Conservation (phyloP, 2,113 vertebrate species). For the Papio anubis region DNA sequence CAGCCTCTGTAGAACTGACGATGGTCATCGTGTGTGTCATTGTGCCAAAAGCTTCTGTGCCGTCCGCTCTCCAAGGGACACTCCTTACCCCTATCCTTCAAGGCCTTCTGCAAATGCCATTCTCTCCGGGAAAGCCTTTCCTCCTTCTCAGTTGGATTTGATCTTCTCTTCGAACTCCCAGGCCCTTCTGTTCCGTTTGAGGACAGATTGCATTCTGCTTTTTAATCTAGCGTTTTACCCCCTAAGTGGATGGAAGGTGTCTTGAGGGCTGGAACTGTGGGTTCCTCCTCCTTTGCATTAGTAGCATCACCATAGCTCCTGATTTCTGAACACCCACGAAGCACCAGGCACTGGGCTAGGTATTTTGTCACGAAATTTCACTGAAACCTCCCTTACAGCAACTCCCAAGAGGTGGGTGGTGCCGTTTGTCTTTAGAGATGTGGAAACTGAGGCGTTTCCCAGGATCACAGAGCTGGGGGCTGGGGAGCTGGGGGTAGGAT, state of each 20-base stretch:
- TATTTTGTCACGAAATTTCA: not conserved
- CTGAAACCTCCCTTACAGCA: not conserved
- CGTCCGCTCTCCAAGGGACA: rapidly evolving
- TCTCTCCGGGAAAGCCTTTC: not conserved
- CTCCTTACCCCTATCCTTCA: not conserved
- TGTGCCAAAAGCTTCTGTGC: too few relatives aligned
- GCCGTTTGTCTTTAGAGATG: not conserved
- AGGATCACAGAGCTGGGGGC: not conserved
- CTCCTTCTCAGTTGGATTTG: not conserved
- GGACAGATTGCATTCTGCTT: not conserved
- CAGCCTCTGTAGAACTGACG: too few relatives aligned
- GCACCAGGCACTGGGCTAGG: not conserved
- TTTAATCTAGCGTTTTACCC: not conserved
- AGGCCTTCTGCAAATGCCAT: not conserved
- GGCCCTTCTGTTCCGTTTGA: not conserved
- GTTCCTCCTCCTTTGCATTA: not conserved
- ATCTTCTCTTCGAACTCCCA: not conserved
- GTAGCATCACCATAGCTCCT: not conserved
- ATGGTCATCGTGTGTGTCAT: not conserved
- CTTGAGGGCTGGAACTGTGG: not conserved
- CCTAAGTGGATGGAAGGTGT: not conserved
- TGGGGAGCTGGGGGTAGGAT: not conserved
- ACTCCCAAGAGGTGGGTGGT: not conserved
- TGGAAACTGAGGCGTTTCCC: not conserved
- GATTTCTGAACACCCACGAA: not conserved